phyloP scores from a whole-genome alignment of 2,888 invertebrate species.

The Andrena marginata region DNA sequence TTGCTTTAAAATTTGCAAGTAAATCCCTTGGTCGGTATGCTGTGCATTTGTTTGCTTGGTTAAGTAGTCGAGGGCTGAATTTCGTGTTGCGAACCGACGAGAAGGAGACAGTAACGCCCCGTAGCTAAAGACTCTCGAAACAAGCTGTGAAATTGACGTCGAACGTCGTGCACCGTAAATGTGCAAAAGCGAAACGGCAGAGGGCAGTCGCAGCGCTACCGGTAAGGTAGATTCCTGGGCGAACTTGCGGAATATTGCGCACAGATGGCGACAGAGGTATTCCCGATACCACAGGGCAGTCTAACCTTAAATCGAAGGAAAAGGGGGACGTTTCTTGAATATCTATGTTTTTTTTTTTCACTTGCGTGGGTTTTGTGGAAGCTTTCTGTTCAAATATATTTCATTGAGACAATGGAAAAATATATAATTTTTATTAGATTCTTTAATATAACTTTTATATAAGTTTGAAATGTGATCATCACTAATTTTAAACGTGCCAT shows the following conservation, averaged over 20 bases:
- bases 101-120: slow-evolving; percentile 63
- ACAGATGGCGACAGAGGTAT: slow-evolving; percentile 59
- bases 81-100: background rate
- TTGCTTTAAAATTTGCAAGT: background rate
- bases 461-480: too few relatives aligned
- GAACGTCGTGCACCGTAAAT: slow-evolving; percentile 26
- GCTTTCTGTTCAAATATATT: too few relatives aligned
- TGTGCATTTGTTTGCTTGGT: background rate
- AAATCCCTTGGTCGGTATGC: background rate
- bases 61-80: too few relatives aligned
- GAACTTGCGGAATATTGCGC: slow-evolving; percentile 25
- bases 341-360: background rate
- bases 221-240: slow-evolving; percentile 55
- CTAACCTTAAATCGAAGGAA: background rate
- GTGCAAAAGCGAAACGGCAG: slow-evolving; percentile 15
- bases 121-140: slow-evolving; percentile 33
- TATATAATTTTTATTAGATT: too few relatives aligned
- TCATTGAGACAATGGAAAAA: too few relatives aligned
- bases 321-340: background rate
- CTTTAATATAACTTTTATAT: too few relatives aligned
- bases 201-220: background rate
- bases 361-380: too few relatives aligned
- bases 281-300: background rate
- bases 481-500: too few relatives aligned
- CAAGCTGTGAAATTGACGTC: slow-evolving; percentile 30